phyloP scores from a whole-genome alignment of 1,140 invertebrate genomes.

The Calycopis cecrops region DNA sequence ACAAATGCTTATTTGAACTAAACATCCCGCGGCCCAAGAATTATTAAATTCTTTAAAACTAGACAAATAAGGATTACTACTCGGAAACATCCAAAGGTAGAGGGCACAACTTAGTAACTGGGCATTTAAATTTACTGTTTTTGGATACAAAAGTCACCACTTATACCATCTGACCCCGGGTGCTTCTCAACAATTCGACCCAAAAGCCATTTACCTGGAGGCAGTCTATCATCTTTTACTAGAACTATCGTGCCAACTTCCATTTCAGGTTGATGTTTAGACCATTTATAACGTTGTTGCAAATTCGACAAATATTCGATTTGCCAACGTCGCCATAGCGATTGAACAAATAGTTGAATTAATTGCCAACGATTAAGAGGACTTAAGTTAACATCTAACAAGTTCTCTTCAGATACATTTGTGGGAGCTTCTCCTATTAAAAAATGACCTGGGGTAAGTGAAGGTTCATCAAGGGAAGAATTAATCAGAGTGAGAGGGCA shows the following conservation, averaged over 20 bases:
- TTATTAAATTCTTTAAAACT: no score
- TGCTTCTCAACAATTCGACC: conserved; percentile 43
- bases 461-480: conserved; percentile 7
- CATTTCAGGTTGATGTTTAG: background rate
- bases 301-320: conserved; percentile 8
- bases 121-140: conserved; percentile 24
- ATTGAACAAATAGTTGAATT: conserved; percentile 10
- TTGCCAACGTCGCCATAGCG: conserved; percentile 14
- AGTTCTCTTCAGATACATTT: conserved; percentile 2
- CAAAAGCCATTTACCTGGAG: conserved; percentile 51
- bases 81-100: conserved; percentile 1
- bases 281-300: conserved; percentile 1
- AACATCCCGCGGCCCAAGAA: no score
- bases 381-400: conserved; percentile 8
- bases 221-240: conserved; percentile 20
- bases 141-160: conserved; percentile 42
- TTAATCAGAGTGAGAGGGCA: conserved; percentile 11
- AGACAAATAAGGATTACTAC: no score
- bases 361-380: conserved; percentile 11
- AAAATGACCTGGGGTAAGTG: conserved; percentile 12
- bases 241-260: conserved; percentile 2
- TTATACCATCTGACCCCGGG: conserved; percentile 47
- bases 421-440: conserved; percentile 10
- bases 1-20: no score
- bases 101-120: conserved; percentile 27